A percentile compares a stretch with the other conserved stretches of the same genome.
Evolutionary conservation across 2,113 vertebrate genomes (phyloP).

Genomic region (Peromyscus maniculatus): DNA sequence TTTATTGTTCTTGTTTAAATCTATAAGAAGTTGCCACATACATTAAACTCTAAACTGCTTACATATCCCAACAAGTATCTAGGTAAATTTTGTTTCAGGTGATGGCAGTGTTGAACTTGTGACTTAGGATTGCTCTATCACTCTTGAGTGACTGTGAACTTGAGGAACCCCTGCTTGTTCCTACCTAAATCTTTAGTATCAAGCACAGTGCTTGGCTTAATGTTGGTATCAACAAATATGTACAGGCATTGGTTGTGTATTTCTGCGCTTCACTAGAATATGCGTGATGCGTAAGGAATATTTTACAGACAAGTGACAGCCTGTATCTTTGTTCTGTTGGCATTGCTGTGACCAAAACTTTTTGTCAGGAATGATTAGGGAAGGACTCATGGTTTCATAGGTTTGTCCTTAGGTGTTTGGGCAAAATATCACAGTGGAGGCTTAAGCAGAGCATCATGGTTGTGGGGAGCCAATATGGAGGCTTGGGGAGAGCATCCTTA

Average conservation of each 20-base stretch:
- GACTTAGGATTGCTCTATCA: background rate
- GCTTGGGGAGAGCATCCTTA: background rate
- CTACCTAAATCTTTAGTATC: background rate
- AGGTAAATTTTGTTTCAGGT: background rate
- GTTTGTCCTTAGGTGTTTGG: too few species aligned
- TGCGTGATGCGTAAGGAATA: background rate
- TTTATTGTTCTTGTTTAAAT: slow-evolving; percentile 47
- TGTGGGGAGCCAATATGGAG: too few species aligned
- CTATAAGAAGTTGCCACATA: background rate
- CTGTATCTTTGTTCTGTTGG: background rate
- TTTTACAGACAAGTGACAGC: background rate
- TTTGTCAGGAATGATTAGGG: background rate
- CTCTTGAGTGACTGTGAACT: background rate
- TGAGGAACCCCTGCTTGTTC: background rate
- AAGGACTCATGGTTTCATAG: background rate
- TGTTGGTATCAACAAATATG: background rate
- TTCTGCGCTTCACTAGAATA: background rate
- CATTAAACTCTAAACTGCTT: slow-evolving; percentile 16
- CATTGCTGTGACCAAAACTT: background rate
- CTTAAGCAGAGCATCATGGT: too few species aligned
- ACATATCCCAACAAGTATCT: background rate
- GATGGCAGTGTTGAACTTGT: background rate
- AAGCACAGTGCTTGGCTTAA: background rate
- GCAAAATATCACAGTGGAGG: background rate
- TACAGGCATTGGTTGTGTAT: background rate